Conservation (phyloP, 2,888 invertebrate species). For the Chironomus riparius region DNA sequence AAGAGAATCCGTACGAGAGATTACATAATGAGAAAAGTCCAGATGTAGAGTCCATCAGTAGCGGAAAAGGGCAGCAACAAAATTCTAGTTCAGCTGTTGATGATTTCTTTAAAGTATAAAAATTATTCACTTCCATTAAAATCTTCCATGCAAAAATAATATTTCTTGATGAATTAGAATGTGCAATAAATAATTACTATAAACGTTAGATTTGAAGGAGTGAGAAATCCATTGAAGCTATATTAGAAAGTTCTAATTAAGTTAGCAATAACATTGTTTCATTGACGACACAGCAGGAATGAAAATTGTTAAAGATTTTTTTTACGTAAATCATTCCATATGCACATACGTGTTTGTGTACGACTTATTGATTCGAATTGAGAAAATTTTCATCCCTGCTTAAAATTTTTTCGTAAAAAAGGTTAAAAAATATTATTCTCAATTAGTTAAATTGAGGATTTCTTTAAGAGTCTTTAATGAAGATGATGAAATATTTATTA, state of each 20-base stretch:
- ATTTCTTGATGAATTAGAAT: not conserved
- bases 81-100: constrained; percentile 36
- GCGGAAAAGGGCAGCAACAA: constrained; percentile 29
- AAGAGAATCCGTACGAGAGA: constrained; percentile 61
- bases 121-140: not conserved
- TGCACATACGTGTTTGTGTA: too few species aligned
- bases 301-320: too few species aligned
- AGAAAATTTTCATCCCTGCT: too few species aligned
- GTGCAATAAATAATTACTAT: not conserved
- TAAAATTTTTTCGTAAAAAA: too few species aligned
- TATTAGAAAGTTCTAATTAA: not conserved
- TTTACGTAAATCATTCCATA: too few species aligned
- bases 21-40: constrained; percentile 42
- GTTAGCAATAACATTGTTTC: not conserved
- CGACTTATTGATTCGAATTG: not conserved
- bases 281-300: too few species aligned
- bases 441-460: too few species aligned
- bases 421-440: too few species aligned
- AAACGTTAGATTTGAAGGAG: not conserved
- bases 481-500: not conserved
- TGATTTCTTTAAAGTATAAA: constrained; percentile 43
- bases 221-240: not conserved
- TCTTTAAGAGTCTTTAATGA: not conserved
- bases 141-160: constrained; percentile 22
- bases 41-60: constrained; percentile 22